Evolutionary conservation across 1,140 invertebrate genomes (phyloP).

Genomic region (Drosophila arizonae): DNA sequence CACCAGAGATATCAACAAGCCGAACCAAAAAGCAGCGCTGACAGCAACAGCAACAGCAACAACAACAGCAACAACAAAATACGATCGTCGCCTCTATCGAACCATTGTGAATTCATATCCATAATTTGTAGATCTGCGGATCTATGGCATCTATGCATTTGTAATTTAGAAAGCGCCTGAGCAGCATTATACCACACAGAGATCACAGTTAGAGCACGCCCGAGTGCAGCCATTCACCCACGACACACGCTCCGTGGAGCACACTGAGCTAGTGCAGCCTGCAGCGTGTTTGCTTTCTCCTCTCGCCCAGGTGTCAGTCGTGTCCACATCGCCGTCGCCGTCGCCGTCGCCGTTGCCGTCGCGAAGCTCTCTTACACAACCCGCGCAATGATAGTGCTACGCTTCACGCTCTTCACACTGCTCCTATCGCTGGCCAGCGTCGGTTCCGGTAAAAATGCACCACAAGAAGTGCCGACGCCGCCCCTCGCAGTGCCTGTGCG

Average conservation of each 20-base stretch:
- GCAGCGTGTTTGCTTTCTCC: constrained; percentile 33
- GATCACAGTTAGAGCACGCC: constrained; percentile 20
- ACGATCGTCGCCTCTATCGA: constrained; percentile 16
- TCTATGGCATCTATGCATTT: constrained; percentile 39
- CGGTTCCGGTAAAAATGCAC: constrained; percentile 67
- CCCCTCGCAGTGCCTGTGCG: constrained; percentile 1
- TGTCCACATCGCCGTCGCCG: constrained; percentile 20
- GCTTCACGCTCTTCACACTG: constrained; percentile 51
- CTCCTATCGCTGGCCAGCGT: constrained; percentile 66
- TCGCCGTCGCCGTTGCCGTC: constrained; percentile 23
- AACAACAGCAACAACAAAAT: neutral
- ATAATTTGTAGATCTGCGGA: constrained; percentile 30
- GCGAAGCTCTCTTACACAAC: constrained; percentile 31
- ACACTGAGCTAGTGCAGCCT: constrained; percentile 11
- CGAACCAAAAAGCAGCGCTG: constrained; percentile 3
- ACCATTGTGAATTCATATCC: constrained; percentile 37
- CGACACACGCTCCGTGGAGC: neutral
- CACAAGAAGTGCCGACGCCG: constrained; percentile 14
- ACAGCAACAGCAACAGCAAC: neutral
- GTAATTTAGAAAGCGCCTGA: constrained; percentile 71
- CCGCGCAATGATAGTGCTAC: constrained; percentile 63
- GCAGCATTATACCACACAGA: constrained; percentile 42
- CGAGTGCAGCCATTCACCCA: constrained; percentile 15
- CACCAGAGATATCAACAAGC: constrained; percentile 15
- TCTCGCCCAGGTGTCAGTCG: constrained; percentile 21